These are phyloP conservation scores for Acanthochromis polyacanthus DNA, from an alignment of 2,113 vertebrate genomes.

Conservation along the genomic window DNA sequence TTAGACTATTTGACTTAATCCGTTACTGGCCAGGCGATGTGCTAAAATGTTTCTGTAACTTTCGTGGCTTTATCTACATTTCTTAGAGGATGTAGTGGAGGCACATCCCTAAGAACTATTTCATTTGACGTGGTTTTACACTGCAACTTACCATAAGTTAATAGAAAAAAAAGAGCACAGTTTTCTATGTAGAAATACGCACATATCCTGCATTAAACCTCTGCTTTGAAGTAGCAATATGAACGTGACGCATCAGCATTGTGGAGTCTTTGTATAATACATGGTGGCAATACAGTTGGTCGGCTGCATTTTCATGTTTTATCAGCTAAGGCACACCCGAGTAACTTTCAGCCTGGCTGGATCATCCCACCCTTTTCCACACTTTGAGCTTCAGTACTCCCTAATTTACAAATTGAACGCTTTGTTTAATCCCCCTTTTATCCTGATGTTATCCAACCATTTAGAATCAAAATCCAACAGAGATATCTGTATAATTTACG, in stretches of 20 bases:
- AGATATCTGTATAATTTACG: conserved; percentile 56
- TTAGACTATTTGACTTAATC: not conserved
- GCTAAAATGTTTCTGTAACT: too few species aligned
- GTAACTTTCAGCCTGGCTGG: conserved; percentile 47
- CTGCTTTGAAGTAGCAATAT: conserved; percentile 25
- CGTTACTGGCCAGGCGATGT: not conserved
- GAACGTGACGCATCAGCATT: conserved; percentile 23
- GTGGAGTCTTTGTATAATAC: conserved; percentile 21
- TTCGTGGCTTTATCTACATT: too few species aligned
- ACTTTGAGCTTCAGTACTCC: conserved; percentile 37
- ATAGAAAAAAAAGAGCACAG: not conserved
- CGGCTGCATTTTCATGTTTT: conserved; percentile 30
- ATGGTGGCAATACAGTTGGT: not conserved
- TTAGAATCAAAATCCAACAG: conserved; percentile 56
- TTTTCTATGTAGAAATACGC: not conserved
- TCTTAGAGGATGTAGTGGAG: not conserved
- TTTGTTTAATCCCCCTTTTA: conserved; percentile 65
- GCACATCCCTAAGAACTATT: not conserved
- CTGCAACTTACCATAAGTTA: not conserved
- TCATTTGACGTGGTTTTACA: conserved; percentile 1
- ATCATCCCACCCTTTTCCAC: conserved; percentile 18
- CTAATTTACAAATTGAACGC: conserved; percentile 65
- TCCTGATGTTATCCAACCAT: conserved; percentile 61
- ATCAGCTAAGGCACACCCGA: conserved; percentile 34
- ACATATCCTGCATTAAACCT: not conserved